These are phyloP conservation scores for Gopherus flavomarginatus DNA, from an alignment of 2,113 vertebrate species.

Conservation along the genomic window DNA sequence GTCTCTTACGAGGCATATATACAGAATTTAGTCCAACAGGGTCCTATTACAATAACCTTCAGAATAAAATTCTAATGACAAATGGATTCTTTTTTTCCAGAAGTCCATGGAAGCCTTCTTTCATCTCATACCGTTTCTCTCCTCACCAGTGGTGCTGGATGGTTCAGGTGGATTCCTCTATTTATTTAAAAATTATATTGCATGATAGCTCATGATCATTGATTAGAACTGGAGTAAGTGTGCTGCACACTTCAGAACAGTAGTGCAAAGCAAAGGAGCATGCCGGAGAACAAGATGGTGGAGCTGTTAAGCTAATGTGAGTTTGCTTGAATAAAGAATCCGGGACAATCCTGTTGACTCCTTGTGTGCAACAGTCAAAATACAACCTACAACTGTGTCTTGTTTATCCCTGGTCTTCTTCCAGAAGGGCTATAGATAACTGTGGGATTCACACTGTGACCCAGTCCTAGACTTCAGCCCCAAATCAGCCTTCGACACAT, in stretches of 20 bases:
- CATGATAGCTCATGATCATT: neutral
- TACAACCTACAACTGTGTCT: neutral
- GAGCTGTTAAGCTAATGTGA: neutral
- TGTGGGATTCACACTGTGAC: neutral
- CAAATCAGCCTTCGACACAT: neutral
- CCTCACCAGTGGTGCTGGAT: neutral
- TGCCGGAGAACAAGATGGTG: neutral
- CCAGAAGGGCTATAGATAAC: neutral
- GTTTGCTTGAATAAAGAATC: neutral
- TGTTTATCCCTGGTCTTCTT: neutral
- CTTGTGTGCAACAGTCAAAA: neutral
- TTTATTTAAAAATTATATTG: neutral
- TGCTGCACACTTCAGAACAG: neutral
- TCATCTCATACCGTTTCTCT: neutral
- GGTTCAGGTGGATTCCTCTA: neutral
- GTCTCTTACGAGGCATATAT: too few relatives aligned
- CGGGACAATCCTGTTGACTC: neutral
- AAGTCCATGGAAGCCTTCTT: neutral
- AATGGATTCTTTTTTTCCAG: neutral
- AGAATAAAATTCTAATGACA: neutral
- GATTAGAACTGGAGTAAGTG: neutral
- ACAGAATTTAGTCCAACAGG: too few relatives aligned
- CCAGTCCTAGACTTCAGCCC: neutral
- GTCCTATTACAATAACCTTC: neutral
- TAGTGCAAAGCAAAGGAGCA: neutral